phyloP scores from a whole-genome alignment of 2,888 invertebrate genomes.

The Dryobota labecula region DNA sequence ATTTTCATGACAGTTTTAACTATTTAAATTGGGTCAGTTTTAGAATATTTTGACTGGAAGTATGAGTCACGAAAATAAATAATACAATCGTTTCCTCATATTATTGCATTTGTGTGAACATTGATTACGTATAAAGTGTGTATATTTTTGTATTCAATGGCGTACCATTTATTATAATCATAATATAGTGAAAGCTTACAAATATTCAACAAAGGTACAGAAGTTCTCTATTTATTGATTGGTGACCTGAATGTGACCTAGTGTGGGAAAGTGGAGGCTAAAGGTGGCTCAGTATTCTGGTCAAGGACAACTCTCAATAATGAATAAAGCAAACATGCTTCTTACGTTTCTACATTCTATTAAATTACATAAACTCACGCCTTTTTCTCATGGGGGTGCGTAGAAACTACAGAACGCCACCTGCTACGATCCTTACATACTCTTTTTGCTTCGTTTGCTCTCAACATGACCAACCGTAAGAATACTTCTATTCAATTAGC shows the following conservation, averaged over 20 bases:
- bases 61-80: not conserved
- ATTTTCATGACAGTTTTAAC: constrained; percentile 18
- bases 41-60: constrained; percentile 1
- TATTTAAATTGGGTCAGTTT: not conserved
- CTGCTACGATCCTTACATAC: not conserved
- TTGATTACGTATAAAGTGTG: not conserved
- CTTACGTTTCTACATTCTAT: not conserved
- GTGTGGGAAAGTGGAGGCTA: constrained; percentile 1
- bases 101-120: not conserved
- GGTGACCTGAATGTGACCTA: constrained; percentile 23
- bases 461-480: not conserved
- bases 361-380: not conserved
- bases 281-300: not conserved
- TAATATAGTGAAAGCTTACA: not conserved
- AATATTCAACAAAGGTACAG: constrained; percentile 6
- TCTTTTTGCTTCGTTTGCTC: not conserved
- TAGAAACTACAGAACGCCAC: not conserved
- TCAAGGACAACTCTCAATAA: constrained; percentile 11
- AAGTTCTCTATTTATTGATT: constrained; percentile 33
- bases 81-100: constrained; percentile 33
- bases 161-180: not conserved
- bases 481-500: not conserved
- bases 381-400: not conserved
- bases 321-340: not conserved
- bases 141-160: not conserved